A percentile compares a stretch with the other conserved stretches of the same genome.
Conservation (phyloP, 2,888 invertebrate genomes). For the Limenitis arthemis region DNA sequence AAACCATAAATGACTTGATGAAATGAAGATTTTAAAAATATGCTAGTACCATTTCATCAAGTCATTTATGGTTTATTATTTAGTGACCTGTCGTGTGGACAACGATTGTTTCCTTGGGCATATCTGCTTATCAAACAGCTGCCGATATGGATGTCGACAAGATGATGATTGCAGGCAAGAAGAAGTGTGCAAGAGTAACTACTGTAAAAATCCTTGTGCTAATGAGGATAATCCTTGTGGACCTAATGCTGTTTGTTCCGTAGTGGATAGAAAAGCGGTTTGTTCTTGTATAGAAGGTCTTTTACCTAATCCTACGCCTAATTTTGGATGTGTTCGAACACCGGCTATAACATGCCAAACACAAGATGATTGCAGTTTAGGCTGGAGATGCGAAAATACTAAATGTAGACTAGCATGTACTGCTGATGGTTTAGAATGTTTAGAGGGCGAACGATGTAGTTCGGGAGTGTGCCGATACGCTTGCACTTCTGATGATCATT, state of each 20-base stretch:
- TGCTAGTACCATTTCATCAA: conserved; percentile 3
- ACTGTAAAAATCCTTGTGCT: conserved; percentile 84
- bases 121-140: conserved; percentile 89
- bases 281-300: conserved; percentile 85
- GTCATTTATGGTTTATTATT: conserved; percentile 26
- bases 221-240: conserved; percentile 82
- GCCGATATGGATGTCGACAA: conserved; percentile 87
- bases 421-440: conserved; percentile 77
- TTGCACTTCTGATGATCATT: conserved; percentile 88
- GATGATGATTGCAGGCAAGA: conserved; percentile 91
- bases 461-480: conserved; percentile 86
- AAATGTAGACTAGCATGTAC: conserved; percentile 86
- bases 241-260: conserved; percentile 86
- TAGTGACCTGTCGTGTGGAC: conserved; percentile 90
- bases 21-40: no score
- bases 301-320: conserved; percentile 90
- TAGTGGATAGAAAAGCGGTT: conserved; percentile 84
- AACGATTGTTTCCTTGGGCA: conserved; percentile 95
- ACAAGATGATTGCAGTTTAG: conserved; percentile 82
- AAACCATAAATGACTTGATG: no score
- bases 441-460: conserved; percentile 86
- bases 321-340: conserved; percentile 88
- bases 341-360: conserved; percentile 82
- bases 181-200: conserved; percentile 86
- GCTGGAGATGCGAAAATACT: conserved; percentile 80